Percentiles rank a stretch among this genome's conserved stretches.
Conservation (phyloP, 2,797 vertebrate genomes). For the Clarias fuscus region DNA sequence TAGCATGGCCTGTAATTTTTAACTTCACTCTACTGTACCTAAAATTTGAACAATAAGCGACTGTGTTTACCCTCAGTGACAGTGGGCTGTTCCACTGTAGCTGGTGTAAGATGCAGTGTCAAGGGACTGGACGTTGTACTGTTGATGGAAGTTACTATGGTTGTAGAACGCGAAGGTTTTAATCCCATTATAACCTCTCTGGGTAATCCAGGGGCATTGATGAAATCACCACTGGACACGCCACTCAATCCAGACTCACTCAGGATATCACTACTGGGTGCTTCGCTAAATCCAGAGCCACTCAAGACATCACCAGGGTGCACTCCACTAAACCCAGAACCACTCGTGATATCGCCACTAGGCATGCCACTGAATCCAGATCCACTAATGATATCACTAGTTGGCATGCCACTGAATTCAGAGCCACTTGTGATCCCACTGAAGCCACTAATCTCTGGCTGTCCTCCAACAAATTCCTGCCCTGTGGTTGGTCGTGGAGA, state of each 20-base stretch:
- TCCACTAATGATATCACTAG: slow-evolving; percentile 49
- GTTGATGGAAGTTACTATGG: slow-evolving; percentile 4
- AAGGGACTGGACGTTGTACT: slow-evolving; percentile 51
- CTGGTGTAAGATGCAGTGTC: slow-evolving; percentile 58
- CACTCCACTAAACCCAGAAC: not conserved
- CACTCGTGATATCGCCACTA: slow-evolving; percentile 38
- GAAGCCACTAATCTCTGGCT: slow-evolving; percentile 56
- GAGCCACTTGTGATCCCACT: slow-evolving; percentile 56
- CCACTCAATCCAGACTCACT: slow-evolving; percentile 67
- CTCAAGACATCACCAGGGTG: slow-evolving; percentile 34
- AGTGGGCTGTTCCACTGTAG: slow-evolving; percentile 62
- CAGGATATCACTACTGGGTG: slow-evolving; percentile 58
- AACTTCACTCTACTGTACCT: not conserved
- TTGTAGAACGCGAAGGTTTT: not conserved
- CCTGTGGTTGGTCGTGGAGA: slow-evolving; percentile 40
- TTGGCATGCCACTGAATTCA: slow-evolving; percentile 58
- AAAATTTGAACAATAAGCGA: not conserved
- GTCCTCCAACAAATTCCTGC: slow-evolving; percentile 59
- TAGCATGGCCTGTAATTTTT: not conserved
- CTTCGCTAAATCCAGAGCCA: slow-evolving; percentile 65
- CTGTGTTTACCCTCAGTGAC: slow-evolving; percentile 73
- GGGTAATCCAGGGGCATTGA: slow-evolving; percentile 61
- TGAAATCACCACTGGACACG: slow-evolving; percentile 57
- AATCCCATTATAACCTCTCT: slow-evolving; percentile 52
- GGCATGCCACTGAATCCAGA: slow-evolving; percentile 61